phyloP scores from a whole-genome alignment of 2,113 vertebrate genomes.

The Oophaga pumilio region DNA sequence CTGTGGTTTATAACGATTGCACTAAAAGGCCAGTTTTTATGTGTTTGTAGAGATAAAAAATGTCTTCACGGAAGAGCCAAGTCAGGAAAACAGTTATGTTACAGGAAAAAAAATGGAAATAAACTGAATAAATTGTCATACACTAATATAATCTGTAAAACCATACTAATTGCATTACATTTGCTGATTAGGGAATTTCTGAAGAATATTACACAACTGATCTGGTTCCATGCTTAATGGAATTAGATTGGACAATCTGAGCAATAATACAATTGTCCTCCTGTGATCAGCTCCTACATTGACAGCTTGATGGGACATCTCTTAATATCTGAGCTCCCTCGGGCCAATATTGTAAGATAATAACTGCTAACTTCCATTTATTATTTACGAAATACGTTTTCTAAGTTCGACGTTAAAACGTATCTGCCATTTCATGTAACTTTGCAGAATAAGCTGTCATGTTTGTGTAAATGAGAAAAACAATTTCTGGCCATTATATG shows the following conservation, averaged over 20 bases:
- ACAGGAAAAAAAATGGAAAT: constrained; percentile 24
- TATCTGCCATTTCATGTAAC: too few relatives aligned
- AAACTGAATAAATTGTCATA: constrained; percentile 42
- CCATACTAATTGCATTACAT: constrained; percentile 47
- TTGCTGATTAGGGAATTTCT: constrained; percentile 32
- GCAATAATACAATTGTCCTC: constrained; percentile 1
- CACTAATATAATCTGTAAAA: constrained; percentile 42
- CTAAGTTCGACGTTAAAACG: neutral
- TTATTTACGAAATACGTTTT: neutral
- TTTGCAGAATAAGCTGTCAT: too few relatives aligned
- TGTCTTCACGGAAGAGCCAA: constrained; percentile 23
- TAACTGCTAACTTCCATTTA: neutral
- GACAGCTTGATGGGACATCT: constrained; percentile 14
- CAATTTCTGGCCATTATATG: too few relatives aligned
- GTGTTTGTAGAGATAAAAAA: constrained; percentile 50
- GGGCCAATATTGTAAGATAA: neutral
- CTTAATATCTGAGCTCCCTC: neutral
- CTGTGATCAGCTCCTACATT: neutral
- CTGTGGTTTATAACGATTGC: constrained; percentile 8
- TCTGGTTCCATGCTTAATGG: constrained; percentile 15
- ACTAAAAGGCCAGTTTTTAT: constrained; percentile 29
- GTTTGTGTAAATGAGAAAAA: too few relatives aligned
- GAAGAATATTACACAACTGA: constrained; percentile 24
- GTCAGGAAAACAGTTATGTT: constrained; percentile 1
- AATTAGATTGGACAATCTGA: constrained; percentile 13